Percentiles rank a stretch among this genome's conserved stretches.
phyloP scores from a whole-genome alignment of 2,888 invertebrate genomes.

The Troides helena region DNA sequence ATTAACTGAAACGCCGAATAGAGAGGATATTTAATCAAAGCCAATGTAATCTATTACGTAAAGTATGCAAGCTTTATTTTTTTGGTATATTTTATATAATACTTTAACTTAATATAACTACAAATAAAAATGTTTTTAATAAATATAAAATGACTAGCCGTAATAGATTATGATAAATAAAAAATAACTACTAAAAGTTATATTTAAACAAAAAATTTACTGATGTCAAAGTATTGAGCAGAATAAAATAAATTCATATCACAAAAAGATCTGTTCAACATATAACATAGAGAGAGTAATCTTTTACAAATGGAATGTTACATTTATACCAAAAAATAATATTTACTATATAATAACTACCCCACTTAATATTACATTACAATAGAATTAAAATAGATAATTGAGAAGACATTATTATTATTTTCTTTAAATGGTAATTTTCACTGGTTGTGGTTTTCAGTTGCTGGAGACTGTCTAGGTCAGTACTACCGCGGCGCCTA shows the following conservation, averaged over 20 bases:
- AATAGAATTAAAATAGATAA: background rate
- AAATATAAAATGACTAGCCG: conserved; percentile 25
- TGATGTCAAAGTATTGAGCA: conserved; percentile 9
- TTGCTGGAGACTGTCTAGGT: too few species aligned
- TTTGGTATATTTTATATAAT: conserved; percentile 25
- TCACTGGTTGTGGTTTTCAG: too few species aligned
- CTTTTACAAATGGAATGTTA: conserved; percentile 15
- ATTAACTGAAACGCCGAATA: background rate
- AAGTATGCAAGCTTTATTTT: conserved; percentile 19
- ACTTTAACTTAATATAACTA: conserved; percentile 18
- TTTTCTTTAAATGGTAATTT: too few species aligned
- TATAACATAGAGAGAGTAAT: conserved; percentile 18
- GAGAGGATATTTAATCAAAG: background rate
- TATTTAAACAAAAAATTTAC: background rate
- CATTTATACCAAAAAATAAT: background rate
- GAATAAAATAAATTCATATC: conserved; percentile 3
- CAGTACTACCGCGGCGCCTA: too few species aligned
- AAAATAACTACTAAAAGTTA: conserved; percentile 1
- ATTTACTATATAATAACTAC: too few species aligned
- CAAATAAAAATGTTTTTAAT: conserved; percentile 6
- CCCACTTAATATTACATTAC: background rate
- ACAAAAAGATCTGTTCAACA: conserved; percentile 3
- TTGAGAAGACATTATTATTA: background rate
- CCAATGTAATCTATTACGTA: conserved; percentile 9
- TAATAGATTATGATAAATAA: conserved; percentile 16